Conservation (phyloP, 2,888 invertebrate species). For the Phengaris arion region DNA sequence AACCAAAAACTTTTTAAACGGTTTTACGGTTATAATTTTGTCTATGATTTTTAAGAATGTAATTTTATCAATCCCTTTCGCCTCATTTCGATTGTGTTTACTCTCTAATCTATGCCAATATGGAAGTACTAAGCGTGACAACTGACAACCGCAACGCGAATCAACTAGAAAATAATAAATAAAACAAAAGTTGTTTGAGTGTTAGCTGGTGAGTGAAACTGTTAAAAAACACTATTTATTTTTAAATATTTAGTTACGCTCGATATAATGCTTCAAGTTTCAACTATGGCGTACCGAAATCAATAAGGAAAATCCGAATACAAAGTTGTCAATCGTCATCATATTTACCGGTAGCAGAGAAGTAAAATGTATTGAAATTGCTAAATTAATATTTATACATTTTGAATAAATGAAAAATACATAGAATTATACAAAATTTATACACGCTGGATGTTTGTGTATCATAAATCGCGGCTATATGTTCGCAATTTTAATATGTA, state of each 20-base stretch:
- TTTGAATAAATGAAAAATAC: background rate
- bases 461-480: background rate
- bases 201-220: conserved; percentile 61
- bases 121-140: conserved; percentile 64
- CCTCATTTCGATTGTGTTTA: conserved; percentile 36
- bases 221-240: conserved; percentile 36
- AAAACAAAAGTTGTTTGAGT: conserved; percentile 57
- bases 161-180: conserved; percentile 70
- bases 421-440: background rate
- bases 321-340: conserved; percentile 47
- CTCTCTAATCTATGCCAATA: conserved; percentile 51
- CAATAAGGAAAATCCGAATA: conserved; percentile 44
- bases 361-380: conserved; percentile 32
- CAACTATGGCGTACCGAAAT: conserved; percentile 34
- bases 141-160: conserved; percentile 67
- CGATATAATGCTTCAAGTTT: conserved; percentile 23
- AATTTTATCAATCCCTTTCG: conserved; percentile 30
- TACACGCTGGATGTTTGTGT: background rate
- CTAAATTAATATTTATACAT: background rate
- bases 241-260: conserved; percentile 27
- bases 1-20: background rate
- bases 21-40: background rate
- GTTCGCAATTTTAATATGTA: background rate
- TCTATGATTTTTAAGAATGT: background rate
- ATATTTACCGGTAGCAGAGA: conserved; percentile 52